A percentile compares a stretch with the other conserved stretches of the same genome.
phyloP scores from a whole-genome alignment of 2,888 invertebrate species.

The Chirona hameri region DNA sequence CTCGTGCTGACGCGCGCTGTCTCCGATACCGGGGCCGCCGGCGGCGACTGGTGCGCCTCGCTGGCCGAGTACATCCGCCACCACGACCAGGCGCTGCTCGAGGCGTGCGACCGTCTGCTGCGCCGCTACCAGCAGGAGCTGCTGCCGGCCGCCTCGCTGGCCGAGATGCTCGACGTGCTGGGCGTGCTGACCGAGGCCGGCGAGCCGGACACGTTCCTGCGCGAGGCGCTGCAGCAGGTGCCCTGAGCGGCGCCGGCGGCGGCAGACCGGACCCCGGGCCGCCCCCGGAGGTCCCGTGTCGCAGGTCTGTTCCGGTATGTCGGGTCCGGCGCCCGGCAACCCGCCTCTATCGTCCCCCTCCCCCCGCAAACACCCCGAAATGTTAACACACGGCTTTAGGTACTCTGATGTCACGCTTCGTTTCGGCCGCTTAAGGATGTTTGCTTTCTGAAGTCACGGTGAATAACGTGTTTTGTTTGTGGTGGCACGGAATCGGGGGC shows the following conservation, averaged over 20 bases:
- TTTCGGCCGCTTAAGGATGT: neutral
- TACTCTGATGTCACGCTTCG: neutral
- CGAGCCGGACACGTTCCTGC: neutral
- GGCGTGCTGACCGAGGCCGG: conserved; percentile 54
- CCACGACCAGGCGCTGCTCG: conserved; percentile 85
- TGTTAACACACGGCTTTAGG: neutral
- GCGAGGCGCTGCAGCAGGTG: conserved; percentile 23
- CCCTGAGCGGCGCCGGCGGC: neutral
- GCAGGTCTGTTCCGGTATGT: neutral
- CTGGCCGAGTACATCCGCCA: conserved; percentile 90
- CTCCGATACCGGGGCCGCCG: conserved; percentile 46
- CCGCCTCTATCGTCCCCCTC: neutral
- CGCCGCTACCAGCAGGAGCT: conserved; percentile 80
- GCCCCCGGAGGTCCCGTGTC: neutral
- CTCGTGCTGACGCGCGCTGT: conserved; percentile 60
- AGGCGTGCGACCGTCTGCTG: conserved; percentile 79
- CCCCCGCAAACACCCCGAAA: neutral
- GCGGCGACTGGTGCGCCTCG: conserved; percentile 84
- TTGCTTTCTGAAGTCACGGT: neutral
- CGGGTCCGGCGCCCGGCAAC: neutral
- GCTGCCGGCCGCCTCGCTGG: conserved; percentile 81
- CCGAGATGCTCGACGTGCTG: conserved; percentile 88
- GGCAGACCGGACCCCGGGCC: neutral
- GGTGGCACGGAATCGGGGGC: neutral
- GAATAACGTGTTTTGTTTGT: neutral